Evolutionary conservation across 2,888 invertebrate genomes (phyloP), one percentile per base, ranked within the genome.

Genomic region (Diadegma fenestrale): DNA sequence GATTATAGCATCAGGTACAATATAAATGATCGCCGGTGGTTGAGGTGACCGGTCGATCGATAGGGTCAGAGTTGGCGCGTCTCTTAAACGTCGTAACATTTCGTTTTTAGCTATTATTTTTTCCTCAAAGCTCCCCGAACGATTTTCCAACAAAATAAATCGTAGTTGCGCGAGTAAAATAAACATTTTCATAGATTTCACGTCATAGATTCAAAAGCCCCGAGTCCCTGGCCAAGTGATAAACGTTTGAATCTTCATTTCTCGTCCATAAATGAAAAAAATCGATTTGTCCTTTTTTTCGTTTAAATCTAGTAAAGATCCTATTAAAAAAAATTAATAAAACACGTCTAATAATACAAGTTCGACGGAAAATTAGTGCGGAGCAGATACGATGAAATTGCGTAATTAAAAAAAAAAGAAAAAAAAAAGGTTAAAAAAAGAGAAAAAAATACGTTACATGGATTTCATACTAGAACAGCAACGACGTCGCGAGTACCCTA

Each of bases 401-500:
- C 84, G 72, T 91, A 90, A 89, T 89, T 88, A 90, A 72, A 87
- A 82, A 76, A 72, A 77, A 85, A 76, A 80, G 72, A 85, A 73
- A 82, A 80, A 84, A 82, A 76, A 51, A 73, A 84, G 51, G 81
- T 37, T 6, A 37, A 37, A 37, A 37, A 37, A 37, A 69, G 33
- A 51, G 51, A 85, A 86, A 82, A 81, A 80, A 86, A 88, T 83
- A 85, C 83, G 85, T 68, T 87, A 87, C 86, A 87, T 78, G 76
- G 79, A 82, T 87, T 86, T 87, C 80, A 86, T 79, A 85, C 71
- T 85, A 86, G 58, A 81, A 85, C 77, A 77, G 89, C 87, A 89
- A 90, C 89, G 87, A 89, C 87, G 89, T 89, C 89, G 89, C 90
- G 87, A 88, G 89, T 92, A 92, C 91, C 91, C 92, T 92, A 92